Conservation (phyloP, 1,140 invertebrate species). For the Macrostomum lignano region DNA sequence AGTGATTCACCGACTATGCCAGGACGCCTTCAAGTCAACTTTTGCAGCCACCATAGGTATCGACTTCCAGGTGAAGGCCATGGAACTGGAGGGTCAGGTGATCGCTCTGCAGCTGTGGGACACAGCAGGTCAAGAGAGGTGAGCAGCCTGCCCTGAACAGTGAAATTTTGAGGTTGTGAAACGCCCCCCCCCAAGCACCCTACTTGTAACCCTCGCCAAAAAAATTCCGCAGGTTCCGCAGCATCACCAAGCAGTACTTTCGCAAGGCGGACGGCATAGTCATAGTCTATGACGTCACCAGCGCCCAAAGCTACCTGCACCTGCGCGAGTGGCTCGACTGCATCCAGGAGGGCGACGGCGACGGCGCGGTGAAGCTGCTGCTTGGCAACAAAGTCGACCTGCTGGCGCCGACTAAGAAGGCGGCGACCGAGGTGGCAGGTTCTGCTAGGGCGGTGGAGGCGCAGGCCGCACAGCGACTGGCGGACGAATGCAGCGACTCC, state of each 20-base stretch:
- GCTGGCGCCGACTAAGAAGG: too few species aligned
- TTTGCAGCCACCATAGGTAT: conserved; percentile 34
- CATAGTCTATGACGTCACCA: conserved; percentile 39
- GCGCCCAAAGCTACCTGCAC: conserved; percentile 35
- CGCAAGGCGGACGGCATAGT: conserved; percentile 40
- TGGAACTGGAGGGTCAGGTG: conserved; percentile 25
- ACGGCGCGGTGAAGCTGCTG: conserved; percentile 24
- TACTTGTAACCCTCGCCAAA: too few species aligned
- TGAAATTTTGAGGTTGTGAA: too few species aligned
- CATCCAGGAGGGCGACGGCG: conserved; percentile 28
- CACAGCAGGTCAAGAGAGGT: conserved; percentile 35
- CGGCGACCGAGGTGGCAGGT: too few species aligned
- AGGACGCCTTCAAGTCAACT: conserved; percentile 29
- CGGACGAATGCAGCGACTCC: too few species aligned
- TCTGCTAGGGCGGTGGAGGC: too few species aligned
- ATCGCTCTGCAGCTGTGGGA: conserved; percentile 35
- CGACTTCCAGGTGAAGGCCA: conserved; percentile 34
- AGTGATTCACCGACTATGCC: conserved; percentile 34
- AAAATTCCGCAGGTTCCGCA: conserved; percentile 34
- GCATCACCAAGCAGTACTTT: conserved; percentile 41
- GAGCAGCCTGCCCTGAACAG: too few species aligned
- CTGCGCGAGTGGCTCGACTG: conserved; percentile 37
- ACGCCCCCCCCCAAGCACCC: too few species aligned
- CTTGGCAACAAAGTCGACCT: conserved; percentile 31
- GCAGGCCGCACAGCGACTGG: too few species aligned